Evolutionary conservation across 2,113 vertebrate species (phyloP).

Genomic region (Notothenia rossii): DNA sequence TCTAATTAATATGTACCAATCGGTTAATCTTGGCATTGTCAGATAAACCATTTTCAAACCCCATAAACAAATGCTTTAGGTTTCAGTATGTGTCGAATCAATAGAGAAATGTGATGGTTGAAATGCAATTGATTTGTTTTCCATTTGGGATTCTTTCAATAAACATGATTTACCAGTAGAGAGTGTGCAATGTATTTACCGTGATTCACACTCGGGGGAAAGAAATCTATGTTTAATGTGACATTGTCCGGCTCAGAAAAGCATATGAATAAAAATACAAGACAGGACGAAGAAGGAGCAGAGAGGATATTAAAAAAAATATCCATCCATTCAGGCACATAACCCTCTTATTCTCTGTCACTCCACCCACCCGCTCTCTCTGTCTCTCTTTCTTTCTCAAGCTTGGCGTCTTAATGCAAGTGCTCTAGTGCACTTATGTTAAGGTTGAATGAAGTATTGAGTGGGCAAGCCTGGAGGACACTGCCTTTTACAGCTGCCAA

Average conservation of each 20-base stretch:
- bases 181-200: slow-evolving; percentile 1
- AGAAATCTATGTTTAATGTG: slow-evolving; percentile 31
- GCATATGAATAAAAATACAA: slow-evolving; percentile 4
- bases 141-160: slow-evolving; percentile 31
- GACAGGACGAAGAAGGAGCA: background rate
- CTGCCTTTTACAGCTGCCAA: slow-evolving; percentile 72
- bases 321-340: slow-evolving; percentile 25
- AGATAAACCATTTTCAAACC: slow-evolving; percentile 44
- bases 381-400: slow-evolving; percentile 45
- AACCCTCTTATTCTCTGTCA: background rate
- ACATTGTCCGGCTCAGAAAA: slow-evolving; percentile 33
- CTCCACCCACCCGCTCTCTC: background rate
- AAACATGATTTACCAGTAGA: slow-evolving; percentile 21
- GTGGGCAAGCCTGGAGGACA: slow-evolving; percentile 75
- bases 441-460: slow-evolving; percentile 80
- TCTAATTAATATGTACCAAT: slow-evolving; percentile 41
- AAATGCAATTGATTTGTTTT: slow-evolving; percentile 45
- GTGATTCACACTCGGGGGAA: slow-evolving; percentile 32
- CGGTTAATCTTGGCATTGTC: slow-evolving; percentile 32
- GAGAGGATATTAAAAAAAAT: slow-evolving; percentile 23
- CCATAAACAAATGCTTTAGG: slow-evolving; percentile 31
- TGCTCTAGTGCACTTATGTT: slow-evolving; percentile 74
- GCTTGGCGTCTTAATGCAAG: slow-evolving; percentile 62
- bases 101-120: slow-evolving; percentile 49
- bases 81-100: slow-evolving; percentile 38